A percentile compares a stretch with the other conserved stretches of the same genome.
These are phyloP conservation scores for Cromileptes altivelis DNA, from an alignment of 2,113 vertebrate genomes.

Conservation along the genomic window DNA sequence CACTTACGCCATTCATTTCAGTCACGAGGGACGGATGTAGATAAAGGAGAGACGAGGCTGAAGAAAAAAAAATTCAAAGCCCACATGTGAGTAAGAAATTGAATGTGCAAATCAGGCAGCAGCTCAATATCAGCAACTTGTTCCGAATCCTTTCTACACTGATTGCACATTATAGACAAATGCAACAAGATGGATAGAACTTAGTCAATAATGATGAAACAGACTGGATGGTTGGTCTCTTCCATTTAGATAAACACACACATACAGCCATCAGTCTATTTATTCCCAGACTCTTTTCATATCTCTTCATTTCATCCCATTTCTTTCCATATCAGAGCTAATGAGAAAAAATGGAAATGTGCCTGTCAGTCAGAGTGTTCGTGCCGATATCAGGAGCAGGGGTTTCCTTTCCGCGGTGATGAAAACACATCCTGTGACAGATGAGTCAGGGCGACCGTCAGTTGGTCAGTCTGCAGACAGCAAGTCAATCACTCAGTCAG, in stretches of 20 bases:
- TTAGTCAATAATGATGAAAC: constrained; percentile 57
- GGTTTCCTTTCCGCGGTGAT: constrained; percentile 39
- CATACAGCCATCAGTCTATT: constrained; percentile 41
- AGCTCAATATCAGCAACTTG: constrained; percentile 61
- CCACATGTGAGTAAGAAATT: constrained; percentile 38
- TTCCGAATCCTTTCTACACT: constrained; percentile 57
- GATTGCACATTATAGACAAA: constrained; percentile 69
- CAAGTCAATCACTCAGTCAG: constrained; percentile 74
- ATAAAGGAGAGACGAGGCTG: neutral
- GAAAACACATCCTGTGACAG: constrained; percentile 54
- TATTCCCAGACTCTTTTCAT: constrained; percentile 41
- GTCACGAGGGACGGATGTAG: constrained; percentile 14
- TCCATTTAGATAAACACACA: constrained; percentile 52
- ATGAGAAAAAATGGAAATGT: constrained; percentile 73
- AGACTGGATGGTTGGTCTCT: constrained; percentile 25
- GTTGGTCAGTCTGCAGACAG: constrained; percentile 63
- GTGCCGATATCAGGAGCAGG: constrained; percentile 47
- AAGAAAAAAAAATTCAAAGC: neutral
- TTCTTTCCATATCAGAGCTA: constrained; percentile 66
- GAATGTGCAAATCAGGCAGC: constrained; percentile 58
- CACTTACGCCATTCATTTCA: neutral
- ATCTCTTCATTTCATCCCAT: constrained; percentile 65
- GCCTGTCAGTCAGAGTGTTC: constrained; percentile 55
- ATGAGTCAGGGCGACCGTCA: constrained; percentile 52
- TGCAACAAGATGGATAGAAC: constrained; percentile 53